A percentile compares a stretch with the other conserved stretches of the same genome.
Conservation (phyloP, 2,888 invertebrate species). For the Yponomeuta plumbellus region DNA sequence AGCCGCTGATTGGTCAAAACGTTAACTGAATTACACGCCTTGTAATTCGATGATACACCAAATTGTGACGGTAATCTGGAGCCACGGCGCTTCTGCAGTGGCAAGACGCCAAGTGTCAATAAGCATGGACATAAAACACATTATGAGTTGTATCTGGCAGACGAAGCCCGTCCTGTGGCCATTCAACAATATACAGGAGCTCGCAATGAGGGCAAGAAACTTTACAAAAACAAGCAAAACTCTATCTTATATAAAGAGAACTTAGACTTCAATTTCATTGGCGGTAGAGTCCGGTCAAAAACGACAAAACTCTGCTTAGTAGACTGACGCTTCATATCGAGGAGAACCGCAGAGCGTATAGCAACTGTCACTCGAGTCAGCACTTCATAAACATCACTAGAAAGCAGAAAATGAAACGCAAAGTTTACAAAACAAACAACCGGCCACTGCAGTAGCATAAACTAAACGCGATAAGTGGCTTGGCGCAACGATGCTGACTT, state of each 20-base stretch:
- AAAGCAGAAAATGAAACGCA: conserved; percentile 9
- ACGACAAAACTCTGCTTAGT: neutral
- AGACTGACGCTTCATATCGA: neutral
- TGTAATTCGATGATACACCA: neutral
- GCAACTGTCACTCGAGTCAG: neutral
- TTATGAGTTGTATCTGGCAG: conserved; percentile 1
- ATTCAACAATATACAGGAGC: neutral
- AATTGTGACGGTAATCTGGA: neutral
- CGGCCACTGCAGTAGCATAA: conserved; percentile 5
- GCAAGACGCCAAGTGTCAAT: conserved; percentile 1
- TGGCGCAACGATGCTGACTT: conserved; percentile 32
- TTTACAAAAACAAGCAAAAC: neutral
- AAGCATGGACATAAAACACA: neutral
- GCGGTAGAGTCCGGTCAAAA: neutral
- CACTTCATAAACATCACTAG: neutral
- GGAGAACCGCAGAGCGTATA: neutral
- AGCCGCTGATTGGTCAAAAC: conserved; percentile 4
- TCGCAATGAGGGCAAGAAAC: neutral
- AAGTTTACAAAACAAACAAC: conserved; percentile 3
- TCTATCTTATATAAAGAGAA: neutral
- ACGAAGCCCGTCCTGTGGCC: neutral
- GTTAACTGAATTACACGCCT: neutral
- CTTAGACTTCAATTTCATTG: neutral
- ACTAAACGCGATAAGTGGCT: conserved; percentile 11
- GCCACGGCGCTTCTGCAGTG: neutral